phyloP scores from a whole-genome alignment of 2,113 vertebrate genomes.

The Amphiprion ocellaris region DNA sequence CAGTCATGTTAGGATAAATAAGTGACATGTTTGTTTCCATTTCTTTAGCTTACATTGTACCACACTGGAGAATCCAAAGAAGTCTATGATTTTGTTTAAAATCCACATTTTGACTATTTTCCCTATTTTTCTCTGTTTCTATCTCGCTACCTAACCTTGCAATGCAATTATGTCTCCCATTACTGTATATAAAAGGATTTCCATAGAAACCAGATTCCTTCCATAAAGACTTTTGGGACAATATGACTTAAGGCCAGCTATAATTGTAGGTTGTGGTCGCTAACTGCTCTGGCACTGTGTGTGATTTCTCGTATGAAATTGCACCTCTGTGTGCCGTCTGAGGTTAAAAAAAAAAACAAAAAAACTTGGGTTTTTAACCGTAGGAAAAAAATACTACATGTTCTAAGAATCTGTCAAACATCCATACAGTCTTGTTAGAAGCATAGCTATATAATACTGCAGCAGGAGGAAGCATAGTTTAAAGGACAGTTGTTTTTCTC shows the following conservation, averaged over 20 bases:
- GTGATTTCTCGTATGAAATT: slow-evolving; percentile 60
- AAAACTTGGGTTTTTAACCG: slow-evolving; percentile 34
- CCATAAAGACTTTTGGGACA: slow-evolving; percentile 58
- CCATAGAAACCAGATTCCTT: slow-evolving; percentile 73
- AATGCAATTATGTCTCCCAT: slow-evolving; percentile 7
- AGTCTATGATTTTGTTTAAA: neutral
- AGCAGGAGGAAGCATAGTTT: neutral
- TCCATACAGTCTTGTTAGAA: slow-evolving; percentile 6
- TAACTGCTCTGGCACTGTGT: slow-evolving; percentile 57
- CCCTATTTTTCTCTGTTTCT: neutral
- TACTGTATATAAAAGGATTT: slow-evolving; percentile 55
- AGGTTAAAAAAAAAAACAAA: slow-evolving; percentile 26
- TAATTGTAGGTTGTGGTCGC: slow-evolving; percentile 75
- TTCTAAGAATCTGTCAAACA: slow-evolving; percentile 30
- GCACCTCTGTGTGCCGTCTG: slow-evolving; percentile 57
- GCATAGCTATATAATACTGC: neutral
- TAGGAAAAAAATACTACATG: slow-evolving; percentile 26
- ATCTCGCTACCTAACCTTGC: neutral
- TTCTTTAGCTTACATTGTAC: neutral
- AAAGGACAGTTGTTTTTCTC: neutral
- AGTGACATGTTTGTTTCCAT: too few species aligned
- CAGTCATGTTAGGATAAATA: too few species aligned
- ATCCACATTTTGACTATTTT: neutral
- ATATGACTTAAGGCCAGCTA: slow-evolving; percentile 64
- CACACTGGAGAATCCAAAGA: neutral